Percentiles rank a stretch among this genome's conserved stretches.
Conservation (phyloP, 1,140 invertebrate species). For the Limonius californicus region DNA sequence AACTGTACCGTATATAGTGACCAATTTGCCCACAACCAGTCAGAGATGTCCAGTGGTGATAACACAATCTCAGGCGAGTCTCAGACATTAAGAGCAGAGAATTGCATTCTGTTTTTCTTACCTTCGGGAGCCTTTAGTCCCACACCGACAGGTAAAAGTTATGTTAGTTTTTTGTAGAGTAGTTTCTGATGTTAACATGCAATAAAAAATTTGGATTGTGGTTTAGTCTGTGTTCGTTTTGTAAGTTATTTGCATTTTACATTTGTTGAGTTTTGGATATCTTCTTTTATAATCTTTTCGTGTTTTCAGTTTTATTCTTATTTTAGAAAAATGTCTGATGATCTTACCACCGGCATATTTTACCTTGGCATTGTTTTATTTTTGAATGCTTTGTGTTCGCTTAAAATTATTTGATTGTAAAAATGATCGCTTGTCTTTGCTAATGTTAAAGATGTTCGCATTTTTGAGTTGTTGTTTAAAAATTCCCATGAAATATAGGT, state of each 20-base stretch:
- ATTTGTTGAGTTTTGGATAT: conserved; percentile 29
- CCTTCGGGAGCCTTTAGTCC: conserved; percentile 30
- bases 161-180: conserved; percentile 36
- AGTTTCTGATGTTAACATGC: conserved; percentile 40
- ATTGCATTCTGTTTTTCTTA: conserved; percentile 32
- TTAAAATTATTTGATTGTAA: too few relatives aligned
- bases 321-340: not conserved
- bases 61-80: conserved; percentile 33
- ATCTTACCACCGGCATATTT: not conserved
- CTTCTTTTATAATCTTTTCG: conserved; percentile 27
- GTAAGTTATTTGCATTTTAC: conserved; percentile 37
- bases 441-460: too few relatives aligned
- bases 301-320: conserved; percentile 14
- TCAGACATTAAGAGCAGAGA: conserved; percentile 27
- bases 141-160: conserved; percentile 36
- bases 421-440: too few relatives aligned
- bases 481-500: too few relatives aligned
- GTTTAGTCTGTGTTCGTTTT: conserved; percentile 32
- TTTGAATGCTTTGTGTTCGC: too few relatives aligned
- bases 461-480: too few relatives aligned
- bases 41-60: conserved; percentile 35
- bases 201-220: conserved; percentile 37
- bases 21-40: conserved; percentile 14
- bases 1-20: conserved; percentile 4
- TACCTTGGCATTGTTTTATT: not conserved